Conservation (phyloP, 2,797 vertebrate species). For the Sebastes jordani region DNA sequence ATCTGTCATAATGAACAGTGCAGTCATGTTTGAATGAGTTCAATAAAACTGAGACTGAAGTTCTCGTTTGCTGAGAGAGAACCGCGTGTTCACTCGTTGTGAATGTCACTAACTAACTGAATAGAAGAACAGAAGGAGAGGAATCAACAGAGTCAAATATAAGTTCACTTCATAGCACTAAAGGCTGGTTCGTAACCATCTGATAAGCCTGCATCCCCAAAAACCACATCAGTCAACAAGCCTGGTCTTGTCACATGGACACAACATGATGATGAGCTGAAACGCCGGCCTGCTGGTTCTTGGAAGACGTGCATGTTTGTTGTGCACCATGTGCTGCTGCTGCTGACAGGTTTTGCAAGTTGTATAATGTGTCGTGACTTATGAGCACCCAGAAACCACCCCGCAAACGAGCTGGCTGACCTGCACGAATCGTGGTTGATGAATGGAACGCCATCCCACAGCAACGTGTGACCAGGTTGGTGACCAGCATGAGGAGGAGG, state of each 20-base stretch:
- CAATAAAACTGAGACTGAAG: background rate
- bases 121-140: background rate
- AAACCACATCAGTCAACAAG: background rate
- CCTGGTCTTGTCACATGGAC: background rate
- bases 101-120: background rate
- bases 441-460: too few species aligned
- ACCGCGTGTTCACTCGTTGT: background rate
- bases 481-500: too few species aligned
- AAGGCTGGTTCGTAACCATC: background rate
- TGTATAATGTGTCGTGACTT: slow-evolving; percentile 40
- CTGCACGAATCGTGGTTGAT: too few species aligned
- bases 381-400: background rate
- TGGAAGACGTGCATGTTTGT: slow-evolving; percentile 13
- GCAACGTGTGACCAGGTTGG: too few species aligned
- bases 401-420: too few species aligned
- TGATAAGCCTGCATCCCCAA: background rate
- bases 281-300: slow-evolving; percentile 29
- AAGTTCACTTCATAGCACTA: background rate
- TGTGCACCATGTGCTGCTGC: slow-evolving; percentile 5
- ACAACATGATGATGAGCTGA: background rate
- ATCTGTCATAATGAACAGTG: background rate
- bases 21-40: background rate
- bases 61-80: background rate
- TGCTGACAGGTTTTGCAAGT: slow-evolving; percentile 43
- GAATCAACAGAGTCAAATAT: background rate